Percentiles rank a stretch among this genome's conserved stretches.
Conservation (phyloP, 1,140 invertebrate genomes). For the Diorhabda carinulata region DNA sequence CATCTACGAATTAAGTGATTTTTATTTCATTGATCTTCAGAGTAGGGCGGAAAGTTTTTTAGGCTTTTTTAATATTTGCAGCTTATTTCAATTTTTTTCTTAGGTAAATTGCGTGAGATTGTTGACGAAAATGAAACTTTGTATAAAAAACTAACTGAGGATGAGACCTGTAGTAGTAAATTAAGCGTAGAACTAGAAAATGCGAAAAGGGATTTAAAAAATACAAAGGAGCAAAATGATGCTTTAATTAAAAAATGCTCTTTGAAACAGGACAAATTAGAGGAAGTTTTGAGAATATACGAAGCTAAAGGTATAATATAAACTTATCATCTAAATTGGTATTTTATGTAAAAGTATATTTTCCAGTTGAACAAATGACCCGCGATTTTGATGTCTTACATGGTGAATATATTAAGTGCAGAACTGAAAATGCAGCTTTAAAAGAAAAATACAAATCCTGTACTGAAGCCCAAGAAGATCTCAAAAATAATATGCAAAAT, state of each 20-base stretch:
- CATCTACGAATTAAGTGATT: too few species aligned
- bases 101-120: slow-evolving; percentile 55
- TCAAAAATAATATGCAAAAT: slow-evolving; percentile 52
- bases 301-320: slow-evolving; percentile 51
- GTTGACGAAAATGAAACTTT: slow-evolving; percentile 61
- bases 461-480: slow-evolving; percentile 51
- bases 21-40: too few species aligned
- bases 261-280: slow-evolving; percentile 56
- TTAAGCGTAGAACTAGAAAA: slow-evolving; percentile 48
- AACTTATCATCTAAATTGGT: background rate
- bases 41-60: too few species aligned
- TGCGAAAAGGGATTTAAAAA: slow-evolving; percentile 52
- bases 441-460: slow-evolving; percentile 55
- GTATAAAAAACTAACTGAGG: slow-evolving; percentile 48
- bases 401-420: slow-evolving; percentile 52
- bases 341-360: slow-evolving; percentile 3
- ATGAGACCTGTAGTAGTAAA: slow-evolving; percentile 55
- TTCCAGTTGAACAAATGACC: slow-evolving; percentile 53
- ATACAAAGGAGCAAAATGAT: slow-evolving; percentile 58
- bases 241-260: slow-evolving; percentile 53
- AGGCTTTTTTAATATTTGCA: too few species aligned
- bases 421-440: slow-evolving; percentile 54
- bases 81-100: background rate
- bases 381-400: slow-evolving; percentile 58
- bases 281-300: slow-evolving; percentile 57